Conservation (phyloP, 2,888 invertebrate genomes). For the Oligia fasciuncula region DNA sequence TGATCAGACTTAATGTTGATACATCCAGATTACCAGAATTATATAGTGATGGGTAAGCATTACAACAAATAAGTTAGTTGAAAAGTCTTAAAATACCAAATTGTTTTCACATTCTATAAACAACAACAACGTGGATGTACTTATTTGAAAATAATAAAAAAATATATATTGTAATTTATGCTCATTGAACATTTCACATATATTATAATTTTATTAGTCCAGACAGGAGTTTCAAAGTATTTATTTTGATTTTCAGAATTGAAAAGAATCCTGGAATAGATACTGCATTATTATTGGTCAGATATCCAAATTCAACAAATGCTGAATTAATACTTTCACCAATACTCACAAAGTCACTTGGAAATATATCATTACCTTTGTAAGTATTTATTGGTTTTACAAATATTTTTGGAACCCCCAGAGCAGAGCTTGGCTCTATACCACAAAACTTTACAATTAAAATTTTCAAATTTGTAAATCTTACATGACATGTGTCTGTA, state of each 20-base stretch:
- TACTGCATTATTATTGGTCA: conserved; percentile 89
- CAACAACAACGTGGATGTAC: neutral
- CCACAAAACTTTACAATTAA: neutral
- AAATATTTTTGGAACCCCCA: neutral
- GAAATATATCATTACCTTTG: conserved; percentile 85
- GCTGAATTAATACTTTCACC: conserved; percentile 88
- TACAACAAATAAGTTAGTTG: neutral
- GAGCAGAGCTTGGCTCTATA: neutral
- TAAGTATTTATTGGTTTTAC: conserved; percentile 72
- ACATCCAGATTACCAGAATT: conserved; percentile 91
- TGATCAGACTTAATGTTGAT: conserved; percentile 92
- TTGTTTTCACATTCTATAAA: neutral
- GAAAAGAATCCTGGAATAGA: conserved; percentile 87
- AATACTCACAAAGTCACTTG: conserved; percentile 84
- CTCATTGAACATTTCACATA: neutral
- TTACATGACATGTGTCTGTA: neutral
- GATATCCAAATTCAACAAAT: conserved; percentile 89
- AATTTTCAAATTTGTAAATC: neutral
- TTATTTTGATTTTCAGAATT: conserved; percentile 71
- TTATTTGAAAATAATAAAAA: neutral
- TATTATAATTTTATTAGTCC: neutral
- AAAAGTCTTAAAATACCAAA: neutral
- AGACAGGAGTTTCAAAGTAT: no score
- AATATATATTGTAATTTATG: neutral
- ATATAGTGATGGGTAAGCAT: conserved; percentile 84